Conservation (phyloP, 2,888 invertebrate species). For the Oscheius sp. region DNA sequence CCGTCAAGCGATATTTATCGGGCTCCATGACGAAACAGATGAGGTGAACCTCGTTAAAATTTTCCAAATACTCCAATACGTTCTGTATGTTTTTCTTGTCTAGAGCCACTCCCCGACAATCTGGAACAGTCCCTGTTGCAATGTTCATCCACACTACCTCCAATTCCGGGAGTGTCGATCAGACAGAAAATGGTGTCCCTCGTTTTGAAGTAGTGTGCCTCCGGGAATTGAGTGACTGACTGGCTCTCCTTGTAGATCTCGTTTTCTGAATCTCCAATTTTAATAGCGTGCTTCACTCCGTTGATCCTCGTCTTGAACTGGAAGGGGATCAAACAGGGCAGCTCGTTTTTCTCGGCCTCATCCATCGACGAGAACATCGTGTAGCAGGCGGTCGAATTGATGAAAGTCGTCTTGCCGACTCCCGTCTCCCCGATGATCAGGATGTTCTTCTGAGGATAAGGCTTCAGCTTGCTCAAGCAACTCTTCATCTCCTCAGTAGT, state of each 20-base stretch:
- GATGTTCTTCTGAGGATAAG: slow-evolving; percentile 5
- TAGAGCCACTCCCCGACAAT: too few relatives aligned
- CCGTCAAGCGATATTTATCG: too few relatives aligned
- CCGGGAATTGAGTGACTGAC: not conserved
- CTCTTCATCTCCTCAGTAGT: too few relatives aligned
- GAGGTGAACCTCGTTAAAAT: not conserved
- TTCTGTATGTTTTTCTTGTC: too few relatives aligned
- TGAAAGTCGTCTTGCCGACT: slow-evolving; percentile 4
- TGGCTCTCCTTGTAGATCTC: not conserved
- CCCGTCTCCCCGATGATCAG: too few relatives aligned
- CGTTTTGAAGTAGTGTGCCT: not conserved
- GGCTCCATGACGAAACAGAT: not conserved
- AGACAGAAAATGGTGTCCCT: not conserved
- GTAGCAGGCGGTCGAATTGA: not conserved
- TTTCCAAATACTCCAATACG: not conserved
- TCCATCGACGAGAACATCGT: not conserved
- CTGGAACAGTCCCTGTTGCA: too few relatives aligned
- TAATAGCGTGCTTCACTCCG: not conserved
- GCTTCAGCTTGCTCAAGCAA: too few relatives aligned
- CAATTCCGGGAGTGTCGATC: slow-evolving; percentile 7
- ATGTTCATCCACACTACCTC: too few relatives aligned
- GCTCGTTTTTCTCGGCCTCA: not conserved
- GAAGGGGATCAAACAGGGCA: not conserved
- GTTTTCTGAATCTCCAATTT: not conserved
- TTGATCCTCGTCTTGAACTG: not conserved